Evolutionary conservation across 2,113 vertebrate species (phyloP).

Genomic region (Arvicanthis niloticus): DNA sequence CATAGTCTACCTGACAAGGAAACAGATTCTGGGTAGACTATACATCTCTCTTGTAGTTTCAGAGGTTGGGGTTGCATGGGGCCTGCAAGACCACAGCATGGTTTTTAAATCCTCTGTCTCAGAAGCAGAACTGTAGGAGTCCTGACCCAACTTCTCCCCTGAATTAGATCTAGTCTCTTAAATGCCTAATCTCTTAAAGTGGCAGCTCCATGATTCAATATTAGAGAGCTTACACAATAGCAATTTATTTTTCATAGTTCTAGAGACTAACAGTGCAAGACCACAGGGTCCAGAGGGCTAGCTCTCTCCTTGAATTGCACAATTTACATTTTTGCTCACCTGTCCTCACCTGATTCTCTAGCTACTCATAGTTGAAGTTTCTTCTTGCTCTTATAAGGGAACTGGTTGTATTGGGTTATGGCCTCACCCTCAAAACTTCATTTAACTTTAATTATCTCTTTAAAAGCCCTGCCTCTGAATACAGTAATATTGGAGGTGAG

Average conservation of each 20-base stretch:
- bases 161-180: neutral
- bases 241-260: neutral
- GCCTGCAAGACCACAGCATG: neutral
- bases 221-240: neutral
- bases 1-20: neutral
- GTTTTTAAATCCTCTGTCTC: neutral
- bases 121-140: neutral
- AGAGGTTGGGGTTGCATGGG: too few species aligned
- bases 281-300: too few species aligned
- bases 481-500: neutral
- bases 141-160: neutral
- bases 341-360: neutral
- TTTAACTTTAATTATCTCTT: neutral
- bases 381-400: neutral
- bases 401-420: neutral
- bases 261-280: neutral
- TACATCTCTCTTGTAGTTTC: neutral
- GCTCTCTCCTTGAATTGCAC: neutral
- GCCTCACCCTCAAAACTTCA: neutral
- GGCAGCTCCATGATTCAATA: neutral
- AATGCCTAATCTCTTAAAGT: neutral
- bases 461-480: neutral
- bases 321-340: neutral
- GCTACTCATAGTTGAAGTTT: neutral
- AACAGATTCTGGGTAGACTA: neutral